These are phyloP conservation scores for Mionectes olivaceus DNA, from an alignment of 2,797 vertebrate species.

Conservation along the genomic window DNA sequence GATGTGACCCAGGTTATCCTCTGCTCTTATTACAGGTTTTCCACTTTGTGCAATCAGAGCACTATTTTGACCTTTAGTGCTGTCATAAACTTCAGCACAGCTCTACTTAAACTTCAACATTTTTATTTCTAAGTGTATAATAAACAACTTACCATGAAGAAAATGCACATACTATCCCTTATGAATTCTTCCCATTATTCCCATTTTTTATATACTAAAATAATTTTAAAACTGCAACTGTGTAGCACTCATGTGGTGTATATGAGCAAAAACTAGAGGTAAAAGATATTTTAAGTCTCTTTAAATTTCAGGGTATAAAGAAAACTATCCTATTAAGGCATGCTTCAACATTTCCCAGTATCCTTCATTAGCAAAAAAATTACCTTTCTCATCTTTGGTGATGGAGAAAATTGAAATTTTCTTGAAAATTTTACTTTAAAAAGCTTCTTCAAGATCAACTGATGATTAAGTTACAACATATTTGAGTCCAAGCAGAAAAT, in stretches of 20 bases:
- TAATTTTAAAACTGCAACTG: background rate
- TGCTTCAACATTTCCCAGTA: background rate
- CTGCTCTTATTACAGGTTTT: background rate
- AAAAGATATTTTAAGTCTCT: background rate
- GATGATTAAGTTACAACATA: background rate
- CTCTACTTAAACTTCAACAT: background rate
- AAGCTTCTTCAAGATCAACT: background rate
- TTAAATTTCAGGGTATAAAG: background rate
- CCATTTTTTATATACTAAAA: background rate
- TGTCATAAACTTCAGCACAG: background rate
- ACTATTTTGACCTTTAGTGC: background rate
- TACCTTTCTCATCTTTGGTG: background rate
- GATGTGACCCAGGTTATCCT: background rate
- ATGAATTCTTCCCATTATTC: background rate
- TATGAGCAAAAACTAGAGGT: background rate
- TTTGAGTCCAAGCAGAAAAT: background rate
- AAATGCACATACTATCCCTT: background rate
- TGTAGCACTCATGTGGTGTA: accelerated
- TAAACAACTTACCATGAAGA: background rate
- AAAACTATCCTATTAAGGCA: background rate
- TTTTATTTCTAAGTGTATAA: background rate
- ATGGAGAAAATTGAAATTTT: background rate
- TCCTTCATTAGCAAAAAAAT: background rate
- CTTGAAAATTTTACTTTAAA: background rate
- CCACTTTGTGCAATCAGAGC: background rate